These are phyloP conservation scores for Xyrauchen texanus DNA, from an alignment of 2,113 vertebrate species.

Conservation along the genomic window DNA sequence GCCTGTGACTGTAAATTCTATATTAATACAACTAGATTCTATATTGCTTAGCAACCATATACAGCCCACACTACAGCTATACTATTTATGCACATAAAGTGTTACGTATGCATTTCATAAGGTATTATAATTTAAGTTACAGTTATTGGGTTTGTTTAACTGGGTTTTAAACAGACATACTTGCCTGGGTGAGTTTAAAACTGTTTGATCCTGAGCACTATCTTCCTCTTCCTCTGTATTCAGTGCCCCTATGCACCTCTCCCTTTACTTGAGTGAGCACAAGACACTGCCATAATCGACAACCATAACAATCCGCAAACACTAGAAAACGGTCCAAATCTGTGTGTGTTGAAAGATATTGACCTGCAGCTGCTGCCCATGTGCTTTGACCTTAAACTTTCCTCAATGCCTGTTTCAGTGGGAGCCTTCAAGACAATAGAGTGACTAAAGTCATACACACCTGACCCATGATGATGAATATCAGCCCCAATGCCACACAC, in stretches of 20 bases:
- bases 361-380: background rate
- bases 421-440: conserved; percentile 37
- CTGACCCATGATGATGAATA: conserved; percentile 50
- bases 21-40: no score
- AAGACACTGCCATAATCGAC: conserved; percentile 31
- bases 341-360: conserved; percentile 4
- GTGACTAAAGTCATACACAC: conserved; percentile 39
- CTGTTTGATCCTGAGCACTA: conserved; percentile 2
- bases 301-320: conserved; percentile 13
- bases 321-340: background rate
- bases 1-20: no score
- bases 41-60: no score
- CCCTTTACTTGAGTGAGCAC: conserved; percentile 13
- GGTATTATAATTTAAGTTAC: no score
- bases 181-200: conserved; percentile 14
- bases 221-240: conserved; percentile 5
- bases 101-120: no score
- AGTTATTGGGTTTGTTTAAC: background rate
- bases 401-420: conserved; percentile 26
- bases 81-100: no score
- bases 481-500: conserved; percentile 44
- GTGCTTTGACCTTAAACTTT: conserved; percentile 36
- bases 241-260: conserved; percentile 21
- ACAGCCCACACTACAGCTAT: no score
- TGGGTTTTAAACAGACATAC: background rate